Base-by-base conservation (phyloP, 2,113 vertebrate species). In the Trinectes maculatus region DNA sequence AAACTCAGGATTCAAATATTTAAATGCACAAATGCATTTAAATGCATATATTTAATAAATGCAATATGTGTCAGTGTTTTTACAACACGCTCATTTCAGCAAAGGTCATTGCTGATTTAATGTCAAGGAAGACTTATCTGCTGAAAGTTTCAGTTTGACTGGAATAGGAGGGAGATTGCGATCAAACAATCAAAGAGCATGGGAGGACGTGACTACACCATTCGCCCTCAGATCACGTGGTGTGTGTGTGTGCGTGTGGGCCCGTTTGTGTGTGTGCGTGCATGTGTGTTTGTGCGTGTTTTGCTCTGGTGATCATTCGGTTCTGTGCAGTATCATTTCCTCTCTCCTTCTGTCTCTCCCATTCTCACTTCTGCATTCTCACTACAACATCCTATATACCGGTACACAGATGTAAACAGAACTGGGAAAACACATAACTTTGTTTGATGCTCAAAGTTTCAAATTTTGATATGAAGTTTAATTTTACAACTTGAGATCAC, bases 281-380 rank as follows among this genome's bases (percentile, higher is more conserved):
- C 21, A 24, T 5, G 57, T 29, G 42, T 56, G 64, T 46, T 21
- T 33, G 63, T 36, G 42, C 37, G 53, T 28, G 42, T n/a, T 54
- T 73, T 65, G 73, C 83, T 79, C 86, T 86, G 87, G 80, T 89
- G 82, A 91, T 88, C 74, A 86, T 76, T 78, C 42, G 70, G 74
- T 70, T 34, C 49, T 53, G 65, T 36, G 60, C 54, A 61, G 90
- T 91, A 87, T 91, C 90, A 40, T 89, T 91, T 90, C 87, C 85
- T 84, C 85, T 82, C 79, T 80, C 81, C 70, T 87, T 87, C 86
- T 85, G 36, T 83, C 82, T 84, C 82, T 89, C 80, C 86, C 48
- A 36, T 46, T 89, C 77, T 91, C 89, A 89, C 88, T 91, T 91
- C 89, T 89, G 66, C 71, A 83, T 89, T 89, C 66, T 24, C 63